phyloP scores from a whole-genome alignment of 1,140 invertebrate species.

The Lepidurus packardi region DNA sequence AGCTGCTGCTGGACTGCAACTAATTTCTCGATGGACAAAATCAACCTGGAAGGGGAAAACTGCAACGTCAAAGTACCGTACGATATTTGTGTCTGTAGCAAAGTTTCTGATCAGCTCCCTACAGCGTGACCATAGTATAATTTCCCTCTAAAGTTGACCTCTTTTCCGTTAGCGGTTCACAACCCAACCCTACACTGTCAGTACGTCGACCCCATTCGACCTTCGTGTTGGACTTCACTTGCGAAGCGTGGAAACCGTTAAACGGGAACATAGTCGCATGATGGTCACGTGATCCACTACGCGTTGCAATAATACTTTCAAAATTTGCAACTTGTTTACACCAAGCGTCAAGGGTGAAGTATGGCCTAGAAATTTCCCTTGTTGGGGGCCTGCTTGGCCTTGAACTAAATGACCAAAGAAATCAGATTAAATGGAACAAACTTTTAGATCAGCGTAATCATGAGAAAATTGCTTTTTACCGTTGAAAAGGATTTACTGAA shows the following conservation, averaged over 20 bases:
- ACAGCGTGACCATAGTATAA: not conserved
- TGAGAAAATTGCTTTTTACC: not conserved
- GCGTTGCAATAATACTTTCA: too few species aligned
- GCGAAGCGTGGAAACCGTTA: not conserved
- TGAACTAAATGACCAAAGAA: too few species aligned
- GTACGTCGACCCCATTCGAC: not conserved
- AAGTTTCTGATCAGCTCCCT: not conserved
- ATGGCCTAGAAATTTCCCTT: too few species aligned
- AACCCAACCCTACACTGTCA: not conserved
- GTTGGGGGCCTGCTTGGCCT: too few species aligned
- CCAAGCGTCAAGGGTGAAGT: too few species aligned
- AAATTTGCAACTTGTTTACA: too few species aligned
- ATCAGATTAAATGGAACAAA: too few species aligned
- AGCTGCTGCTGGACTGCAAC: conserved; percentile 20
- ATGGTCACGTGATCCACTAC: too few species aligned
- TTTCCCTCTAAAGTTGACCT: not conserved
- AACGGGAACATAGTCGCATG: not conserved
- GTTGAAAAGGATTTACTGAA: not conserved
- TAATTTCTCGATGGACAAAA: not conserved
- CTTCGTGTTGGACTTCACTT: not conserved
- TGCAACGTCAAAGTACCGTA: not conserved
- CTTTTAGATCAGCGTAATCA: not conserved
- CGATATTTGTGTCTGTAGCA: not conserved
- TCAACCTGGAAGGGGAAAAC: not conserved
- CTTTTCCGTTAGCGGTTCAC: not conserved